Evolutionary conservation across 2,888 invertebrate species (phyloP).

Genomic region (Clanis bilineata): DNA sequence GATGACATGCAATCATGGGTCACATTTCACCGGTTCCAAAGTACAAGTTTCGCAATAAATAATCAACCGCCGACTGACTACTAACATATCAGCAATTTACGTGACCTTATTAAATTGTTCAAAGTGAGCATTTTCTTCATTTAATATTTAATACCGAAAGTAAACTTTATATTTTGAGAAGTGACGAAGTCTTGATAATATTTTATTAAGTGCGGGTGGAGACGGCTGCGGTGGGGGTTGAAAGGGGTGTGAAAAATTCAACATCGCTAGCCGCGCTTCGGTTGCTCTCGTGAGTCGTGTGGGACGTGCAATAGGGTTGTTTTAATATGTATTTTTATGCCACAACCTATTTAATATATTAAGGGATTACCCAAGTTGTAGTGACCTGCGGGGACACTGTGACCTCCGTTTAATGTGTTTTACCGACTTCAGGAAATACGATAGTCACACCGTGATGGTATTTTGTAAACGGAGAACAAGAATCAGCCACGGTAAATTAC

Average conservation of each 20-base stretch:
- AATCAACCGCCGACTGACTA: neutral
- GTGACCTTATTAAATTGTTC: conserved; percentile 10
- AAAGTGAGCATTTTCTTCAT: conserved; percentile 20
- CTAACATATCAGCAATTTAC: neutral
- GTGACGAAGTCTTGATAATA: conserved; percentile 71
- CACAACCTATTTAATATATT: conserved; percentile 43
- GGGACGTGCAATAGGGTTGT: conserved; percentile 49
- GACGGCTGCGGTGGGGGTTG: conserved; percentile 36
- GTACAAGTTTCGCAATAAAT: neutral
- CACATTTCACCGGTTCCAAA: neutral
- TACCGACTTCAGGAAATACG: neutral
- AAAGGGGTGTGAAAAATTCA: conserved; percentile 68
- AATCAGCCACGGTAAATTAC: too few relatives aligned
- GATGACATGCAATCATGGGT: neutral
- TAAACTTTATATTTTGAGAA: conserved; percentile 50
- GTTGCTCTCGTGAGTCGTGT: conserved; percentile 41
- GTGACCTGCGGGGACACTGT: neutral
- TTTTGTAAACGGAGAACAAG: neutral
- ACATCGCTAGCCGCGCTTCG: conserved; percentile 45
- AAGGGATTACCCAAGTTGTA: conserved; percentile 22
- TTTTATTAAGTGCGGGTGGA: conserved; percentile 65
- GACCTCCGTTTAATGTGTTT: neutral
- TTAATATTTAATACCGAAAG: conserved; percentile 20
- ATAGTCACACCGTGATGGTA: neutral
- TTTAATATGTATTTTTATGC: conserved; percentile 59